Conservation (phyloP, 2,888 invertebrate species). For the Timema podura region DNA sequence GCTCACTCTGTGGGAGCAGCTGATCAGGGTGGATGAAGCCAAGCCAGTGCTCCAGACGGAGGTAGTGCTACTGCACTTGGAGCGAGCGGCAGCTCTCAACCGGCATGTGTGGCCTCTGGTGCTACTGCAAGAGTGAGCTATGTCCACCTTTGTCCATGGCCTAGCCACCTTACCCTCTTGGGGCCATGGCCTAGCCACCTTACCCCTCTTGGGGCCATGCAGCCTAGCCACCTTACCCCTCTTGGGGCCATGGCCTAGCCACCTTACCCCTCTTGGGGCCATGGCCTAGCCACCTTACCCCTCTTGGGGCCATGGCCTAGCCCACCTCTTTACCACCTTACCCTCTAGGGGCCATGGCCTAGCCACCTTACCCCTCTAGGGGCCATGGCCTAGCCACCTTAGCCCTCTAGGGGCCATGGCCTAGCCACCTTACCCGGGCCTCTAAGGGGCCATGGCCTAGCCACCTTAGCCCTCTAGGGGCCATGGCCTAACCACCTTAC, state of each 20-base stretch:
- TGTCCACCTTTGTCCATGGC: neutral
- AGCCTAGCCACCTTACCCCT: neutral
- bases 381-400: too few species aligned
- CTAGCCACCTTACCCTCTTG: neutral
- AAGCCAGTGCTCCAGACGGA: conserved; percentile 55
- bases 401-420: too few species aligned
- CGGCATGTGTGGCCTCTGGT: conserved; percentile 58
- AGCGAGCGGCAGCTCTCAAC: conserved; percentile 54
- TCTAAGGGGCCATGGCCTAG: too few species aligned
- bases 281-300: too few species aligned
- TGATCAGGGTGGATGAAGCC: conserved; percentile 57
- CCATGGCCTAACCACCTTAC: neutral
- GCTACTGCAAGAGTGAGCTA: conserved; percentile 16
- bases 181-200: neutral
- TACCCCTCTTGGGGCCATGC: too few species aligned
- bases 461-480: too few species aligned
- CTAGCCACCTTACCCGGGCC: neutral
- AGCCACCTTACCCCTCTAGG: neutral
- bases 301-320: too few species aligned
- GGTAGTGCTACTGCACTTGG: conserved; percentile 57
- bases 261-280: neutral
- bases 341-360: too few species aligned
- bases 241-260: neutral
- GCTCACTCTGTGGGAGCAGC: conserved; percentile 52
- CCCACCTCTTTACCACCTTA: too few species aligned